Percentiles rank a stretch among this genome's conserved stretches.
Evolutionary conservation across 2,113 vertebrate species (phyloP).

Genomic region (Nettapus auritus): DNA sequence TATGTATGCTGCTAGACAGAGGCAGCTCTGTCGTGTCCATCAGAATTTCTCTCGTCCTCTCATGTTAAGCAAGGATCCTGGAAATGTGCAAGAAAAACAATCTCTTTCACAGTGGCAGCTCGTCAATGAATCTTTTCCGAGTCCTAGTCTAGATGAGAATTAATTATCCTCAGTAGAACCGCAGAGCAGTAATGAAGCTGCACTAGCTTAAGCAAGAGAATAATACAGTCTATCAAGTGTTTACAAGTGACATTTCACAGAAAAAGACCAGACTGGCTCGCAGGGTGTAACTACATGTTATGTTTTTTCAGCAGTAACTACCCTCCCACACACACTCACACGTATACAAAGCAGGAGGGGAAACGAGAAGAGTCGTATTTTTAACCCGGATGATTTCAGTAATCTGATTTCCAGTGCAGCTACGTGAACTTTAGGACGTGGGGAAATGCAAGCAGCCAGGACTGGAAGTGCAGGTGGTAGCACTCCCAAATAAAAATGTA

Average conservation of each 20-base stretch:
- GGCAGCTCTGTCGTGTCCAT: neutral
- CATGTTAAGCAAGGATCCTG: neutral
- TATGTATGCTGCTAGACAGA: neutral
- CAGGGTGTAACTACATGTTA: neutral
- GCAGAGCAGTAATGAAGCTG: neutral
- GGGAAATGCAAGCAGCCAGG: neutral
- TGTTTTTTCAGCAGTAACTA: neutral
- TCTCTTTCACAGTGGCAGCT: neutral
- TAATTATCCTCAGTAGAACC: neutral
- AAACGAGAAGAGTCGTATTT: neutral
- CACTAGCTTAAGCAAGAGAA: neutral
- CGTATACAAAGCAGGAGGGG: neutral
- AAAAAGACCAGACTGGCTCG: neutral
- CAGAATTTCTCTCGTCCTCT: neutral
- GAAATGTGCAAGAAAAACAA: neutral
- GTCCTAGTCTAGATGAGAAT: neutral
- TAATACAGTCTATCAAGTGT: neutral
- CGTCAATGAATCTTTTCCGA: neutral
- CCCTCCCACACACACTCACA: slow-evolving; percentile 19
- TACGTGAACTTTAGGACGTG: neutral
- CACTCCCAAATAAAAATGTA: neutral
- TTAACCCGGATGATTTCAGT: slow-evolving; percentile 10
- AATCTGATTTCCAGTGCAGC: neutral
- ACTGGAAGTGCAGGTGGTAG: slow-evolving; percentile 9
- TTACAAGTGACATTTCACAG: slow-evolving; percentile 16